Percentiles rank a stretch among this genome's conserved stretches.
phyloP scores from a whole-genome alignment of 2,888 invertebrate genomes.

The Lasioglossum calceatum region DNA sequence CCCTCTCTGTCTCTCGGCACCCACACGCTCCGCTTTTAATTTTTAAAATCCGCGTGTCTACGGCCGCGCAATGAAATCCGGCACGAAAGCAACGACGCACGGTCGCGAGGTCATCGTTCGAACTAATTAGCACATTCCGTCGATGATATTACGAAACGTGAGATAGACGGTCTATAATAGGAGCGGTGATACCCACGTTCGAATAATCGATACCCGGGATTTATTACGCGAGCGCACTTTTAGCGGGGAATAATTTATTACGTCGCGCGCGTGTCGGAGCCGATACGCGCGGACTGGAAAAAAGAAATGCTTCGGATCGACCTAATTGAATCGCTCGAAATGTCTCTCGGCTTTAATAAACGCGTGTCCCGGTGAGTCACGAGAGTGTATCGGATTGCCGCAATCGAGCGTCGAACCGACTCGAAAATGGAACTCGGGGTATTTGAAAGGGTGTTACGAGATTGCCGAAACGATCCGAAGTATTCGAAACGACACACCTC shows the following conservation, averaged over 20 bases:
- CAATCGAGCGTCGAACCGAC: background rate
- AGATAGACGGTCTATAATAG: slow-evolving; percentile 58
- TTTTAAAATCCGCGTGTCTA: slow-evolving; percentile 12
- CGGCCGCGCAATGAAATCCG: slow-evolving; percentile 53
- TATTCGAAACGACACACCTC: background rate
- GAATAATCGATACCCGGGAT: slow-evolving; percentile 57
- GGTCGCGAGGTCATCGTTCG: slow-evolving; percentile 59
- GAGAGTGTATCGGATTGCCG: background rate
- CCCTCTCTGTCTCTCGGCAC: background rate
- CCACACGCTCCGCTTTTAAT: background rate
- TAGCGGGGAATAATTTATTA: slow-evolving; percentile 47
- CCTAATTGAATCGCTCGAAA: slow-evolving; percentile 21
- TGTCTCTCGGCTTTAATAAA: slow-evolving; percentile 24
- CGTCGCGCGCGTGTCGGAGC: slow-evolving; percentile 4
- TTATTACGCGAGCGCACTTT: slow-evolving; percentile 49
- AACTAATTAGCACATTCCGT: slow-evolving; percentile 67
- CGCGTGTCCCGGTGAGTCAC: background rate
- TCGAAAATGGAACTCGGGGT: background rate
- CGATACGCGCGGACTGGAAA: background rate
- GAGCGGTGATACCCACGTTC: slow-evolving; percentile 54
- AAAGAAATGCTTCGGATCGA: slow-evolving; percentile 18
- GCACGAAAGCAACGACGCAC: slow-evolving; percentile 53
- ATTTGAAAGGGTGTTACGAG: background rate
- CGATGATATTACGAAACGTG: slow-evolving; percentile 61
- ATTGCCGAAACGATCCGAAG: background rate